phyloP scores from a whole-genome alignment of 2,797 vertebrate species.

The Parauchenoglanis punctatus region DNA sequence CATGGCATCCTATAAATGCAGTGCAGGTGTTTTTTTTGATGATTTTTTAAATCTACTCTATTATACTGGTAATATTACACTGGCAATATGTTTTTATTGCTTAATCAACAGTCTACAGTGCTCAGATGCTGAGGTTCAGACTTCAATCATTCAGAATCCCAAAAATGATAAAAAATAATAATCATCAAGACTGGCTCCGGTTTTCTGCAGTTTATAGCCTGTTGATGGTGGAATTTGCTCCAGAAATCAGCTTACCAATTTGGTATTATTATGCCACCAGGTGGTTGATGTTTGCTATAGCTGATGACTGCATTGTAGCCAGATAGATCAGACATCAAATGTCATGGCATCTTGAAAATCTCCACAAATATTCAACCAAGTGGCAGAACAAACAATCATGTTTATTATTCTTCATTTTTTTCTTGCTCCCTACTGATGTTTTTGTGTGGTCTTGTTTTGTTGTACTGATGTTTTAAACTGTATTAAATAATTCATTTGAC shows the following conservation, averaged over 20 bases:
- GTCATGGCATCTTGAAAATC: background rate
- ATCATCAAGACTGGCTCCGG: background rate
- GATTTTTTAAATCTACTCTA: conserved; percentile 7
- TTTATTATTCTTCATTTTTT: conserved; percentile 15
- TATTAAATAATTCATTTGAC: conserved; percentile 57
- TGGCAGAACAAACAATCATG: background rate
- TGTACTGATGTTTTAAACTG: conserved; percentile 53
- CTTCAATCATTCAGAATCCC: background rate
- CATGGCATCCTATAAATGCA: conserved; percentile 61
- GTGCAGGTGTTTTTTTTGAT: conserved; percentile 34
- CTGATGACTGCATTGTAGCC: conserved; percentile 24
- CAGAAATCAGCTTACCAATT: conserved; percentile 27
- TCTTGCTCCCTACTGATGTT: conserved; percentile 57
- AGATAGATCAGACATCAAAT: conserved; percentile 9
- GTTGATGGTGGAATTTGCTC: conserved; percentile 15
- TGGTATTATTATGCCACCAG: conserved; percentile 71
- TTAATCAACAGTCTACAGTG: background rate
- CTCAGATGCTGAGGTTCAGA: background rate
- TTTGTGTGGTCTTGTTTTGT: background rate
- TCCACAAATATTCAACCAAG: background rate
- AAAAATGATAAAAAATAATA: background rate
- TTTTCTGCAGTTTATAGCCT: background rate
- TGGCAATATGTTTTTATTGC: background rate
- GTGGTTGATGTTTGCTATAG: conserved; percentile 65
- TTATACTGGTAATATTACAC: background rate